phyloP scores from a whole-genome alignment of 2,113 vertebrate genomes.

The Herpetotheres cachinnans region DNA sequence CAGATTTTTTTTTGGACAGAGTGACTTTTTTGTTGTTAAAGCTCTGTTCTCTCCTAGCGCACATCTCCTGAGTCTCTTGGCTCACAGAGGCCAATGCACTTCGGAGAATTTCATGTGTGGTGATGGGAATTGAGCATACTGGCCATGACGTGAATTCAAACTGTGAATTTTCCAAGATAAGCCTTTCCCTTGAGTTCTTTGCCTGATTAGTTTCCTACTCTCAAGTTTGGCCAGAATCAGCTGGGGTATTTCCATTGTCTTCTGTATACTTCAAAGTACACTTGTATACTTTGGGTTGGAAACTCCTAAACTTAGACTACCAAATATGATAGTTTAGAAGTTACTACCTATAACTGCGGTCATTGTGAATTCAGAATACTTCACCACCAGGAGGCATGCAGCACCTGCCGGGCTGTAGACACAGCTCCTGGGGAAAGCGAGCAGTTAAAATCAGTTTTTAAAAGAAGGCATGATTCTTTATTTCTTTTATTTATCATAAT shows the following conservation, averaged over 20 bases:
- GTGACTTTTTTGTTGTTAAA: background rate
- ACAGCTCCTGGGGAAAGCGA: background rate
- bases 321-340: background rate
- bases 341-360: rapidly evolving
- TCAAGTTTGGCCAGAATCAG: background rate
- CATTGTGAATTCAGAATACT: background rate
- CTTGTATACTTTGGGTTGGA: background rate
- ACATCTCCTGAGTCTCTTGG: background rate
- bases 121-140: background rate
- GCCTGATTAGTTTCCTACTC: background rate
- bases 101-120: background rate
- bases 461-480: background rate
- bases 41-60: background rate
- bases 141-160: rapidly evolving
- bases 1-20: background rate
- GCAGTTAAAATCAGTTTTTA: background rate
- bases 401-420: background rate
- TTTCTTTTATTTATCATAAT: background rate
- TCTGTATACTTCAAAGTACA: background rate
- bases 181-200: background rate
- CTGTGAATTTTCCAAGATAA: background rate
- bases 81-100: background rate
- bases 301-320: background rate
- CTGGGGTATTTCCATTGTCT: background rate
- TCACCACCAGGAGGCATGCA: background rate